Conservation (phyloP, 1,140 invertebrate species). For the Orchesella cincta region DNA sequence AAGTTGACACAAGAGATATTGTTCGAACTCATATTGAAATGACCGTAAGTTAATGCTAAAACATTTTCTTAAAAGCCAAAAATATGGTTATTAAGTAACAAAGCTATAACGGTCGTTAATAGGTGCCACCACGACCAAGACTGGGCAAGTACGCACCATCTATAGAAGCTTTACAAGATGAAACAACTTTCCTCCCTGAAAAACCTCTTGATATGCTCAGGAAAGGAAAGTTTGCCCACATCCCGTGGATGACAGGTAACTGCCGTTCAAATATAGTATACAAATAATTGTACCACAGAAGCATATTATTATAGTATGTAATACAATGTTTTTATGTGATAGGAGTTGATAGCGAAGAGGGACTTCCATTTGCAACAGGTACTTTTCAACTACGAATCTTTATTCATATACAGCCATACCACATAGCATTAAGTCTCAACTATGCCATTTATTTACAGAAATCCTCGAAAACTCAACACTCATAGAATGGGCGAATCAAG, state of each 20-base stretch:
- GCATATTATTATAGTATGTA: no score
- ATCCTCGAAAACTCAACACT: constrained; percentile 8
- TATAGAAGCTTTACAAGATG: constrained; percentile 14
- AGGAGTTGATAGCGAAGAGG: constrained; percentile 33
- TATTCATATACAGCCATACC: no score
- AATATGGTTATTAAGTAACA: background rate
- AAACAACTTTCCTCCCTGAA: constrained; percentile 31
- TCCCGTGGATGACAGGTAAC: constrained; percentile 27
- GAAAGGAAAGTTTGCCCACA: constrained; percentile 24
- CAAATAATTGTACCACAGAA: no score
- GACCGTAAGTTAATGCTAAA: background rate
- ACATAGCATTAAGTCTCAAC: no score
- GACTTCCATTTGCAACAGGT: constrained; percentile 36
- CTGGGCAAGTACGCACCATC: constrained; percentile 30
- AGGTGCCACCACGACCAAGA: constrained; percentile 1
- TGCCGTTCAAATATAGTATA: constrained; percentile 30
- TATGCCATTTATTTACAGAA: background rate
- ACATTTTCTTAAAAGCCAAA: background rate
- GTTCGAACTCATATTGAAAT: constrained; percentile 39
- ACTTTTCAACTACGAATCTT: no score
- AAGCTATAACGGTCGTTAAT: background rate
- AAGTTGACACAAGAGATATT: constrained; percentile 34
- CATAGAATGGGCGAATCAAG: constrained; percentile 9
- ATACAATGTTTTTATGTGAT: background rate
- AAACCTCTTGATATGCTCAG: constrained; percentile 10